Base-by-base conservation (phyloP, 2,113 vertebrate genomes). In the Burhinus oedicnemus region DNA sequence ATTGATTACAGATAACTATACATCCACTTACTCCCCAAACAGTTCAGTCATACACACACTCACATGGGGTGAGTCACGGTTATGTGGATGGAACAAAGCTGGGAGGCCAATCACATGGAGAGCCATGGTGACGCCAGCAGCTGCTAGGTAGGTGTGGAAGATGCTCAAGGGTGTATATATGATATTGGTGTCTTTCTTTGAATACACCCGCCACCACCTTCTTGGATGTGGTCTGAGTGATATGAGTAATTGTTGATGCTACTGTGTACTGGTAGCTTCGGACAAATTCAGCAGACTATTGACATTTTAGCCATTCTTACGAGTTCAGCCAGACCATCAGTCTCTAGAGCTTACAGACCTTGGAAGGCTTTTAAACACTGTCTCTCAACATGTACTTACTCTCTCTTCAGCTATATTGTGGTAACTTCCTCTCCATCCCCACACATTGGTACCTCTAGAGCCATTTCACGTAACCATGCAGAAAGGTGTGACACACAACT, bases 201-300 rank as follows among this genome's bases (percentile, higher is more conserved):
- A 18, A 9, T 8, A 21, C 2, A 64, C 17, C 40, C 74, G 30
- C 12, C 74, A 47, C 25, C n/a, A 15, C 27, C 13, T 52, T 76
- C 62, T 58, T 14, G 65, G 30, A 20, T 36, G 11, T 3, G 44
- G 4, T n/a, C 19, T 2, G 2, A 30, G 40, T 8, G 8, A 42
- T 44, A 30, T 0, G 0, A 58, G 20, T 32, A 4, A 0, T 29
- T 55, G 9, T 42, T 18, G 17, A 6, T 11, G 32, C 58, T 54
- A 6, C 49, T 45, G 6, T 23, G 21, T 4, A 0, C 40, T 30
- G 15, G 4, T 61, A 55, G 18, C 38, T 69, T 51, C 61, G 60
- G 30, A 19, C 8, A 61, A 70, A 70, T 19, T 12, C 58, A 72
- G 52, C 25, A 64, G 34, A 7, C 1, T 7, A 45, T 15, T 58